phyloP scores from a whole-genome alignment of 2,113 vertebrate genomes.

The Grammomys dolichurus region DNA sequence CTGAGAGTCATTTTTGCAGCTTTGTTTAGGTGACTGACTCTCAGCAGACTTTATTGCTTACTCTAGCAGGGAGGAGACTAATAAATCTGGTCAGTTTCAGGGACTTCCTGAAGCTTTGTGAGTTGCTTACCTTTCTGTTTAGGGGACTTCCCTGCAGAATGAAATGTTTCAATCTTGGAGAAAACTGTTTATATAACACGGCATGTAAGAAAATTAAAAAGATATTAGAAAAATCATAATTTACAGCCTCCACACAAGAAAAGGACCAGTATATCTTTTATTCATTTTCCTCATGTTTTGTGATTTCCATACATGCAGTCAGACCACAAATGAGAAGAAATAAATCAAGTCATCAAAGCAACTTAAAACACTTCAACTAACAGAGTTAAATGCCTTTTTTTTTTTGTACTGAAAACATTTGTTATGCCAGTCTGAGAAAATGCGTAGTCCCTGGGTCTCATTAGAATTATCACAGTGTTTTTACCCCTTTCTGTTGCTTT shows the following conservation, averaged over 20 bases:
- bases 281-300: not conserved
- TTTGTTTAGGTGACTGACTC: not conserved
- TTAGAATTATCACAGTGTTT: not conserved
- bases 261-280: not conserved
- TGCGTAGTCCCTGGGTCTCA: not conserved
- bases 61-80: not conserved
- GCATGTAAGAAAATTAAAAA: not conserved
- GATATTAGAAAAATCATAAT: not conserved
- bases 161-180: not conserved
- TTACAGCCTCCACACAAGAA: not conserved
- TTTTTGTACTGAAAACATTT: not conserved
- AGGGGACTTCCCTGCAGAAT: not conserved
- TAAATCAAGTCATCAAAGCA: not conserved
- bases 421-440: not conserved
- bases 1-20: not conserved
- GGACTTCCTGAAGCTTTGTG: not conserved
- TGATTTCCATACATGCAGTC: not conserved
- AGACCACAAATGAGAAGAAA: not conserved
- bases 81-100: not conserved
- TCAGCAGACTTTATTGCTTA: not conserved
- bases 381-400: not conserved
- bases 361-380: not conserved
- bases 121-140: not conserved
- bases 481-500: not conserved
- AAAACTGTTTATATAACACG: not conserved